Conservation (phyloP, 2,113 vertebrate species). For the Lepus europaeus region DNA sequence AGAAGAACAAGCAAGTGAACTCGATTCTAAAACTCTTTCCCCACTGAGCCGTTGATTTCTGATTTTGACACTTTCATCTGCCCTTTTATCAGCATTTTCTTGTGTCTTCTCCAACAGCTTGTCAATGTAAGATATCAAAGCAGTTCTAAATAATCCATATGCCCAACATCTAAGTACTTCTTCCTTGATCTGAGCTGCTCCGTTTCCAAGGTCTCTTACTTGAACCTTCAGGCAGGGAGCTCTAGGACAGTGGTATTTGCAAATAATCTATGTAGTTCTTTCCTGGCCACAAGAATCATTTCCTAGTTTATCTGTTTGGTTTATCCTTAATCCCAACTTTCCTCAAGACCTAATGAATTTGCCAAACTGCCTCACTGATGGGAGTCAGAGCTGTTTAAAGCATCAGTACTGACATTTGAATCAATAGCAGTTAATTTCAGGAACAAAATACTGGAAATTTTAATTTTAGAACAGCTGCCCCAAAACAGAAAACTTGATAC, state of each 20-base stretch:
- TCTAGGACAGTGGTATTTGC: neutral
- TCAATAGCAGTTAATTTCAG: slow-evolving; percentile 60
- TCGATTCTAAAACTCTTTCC: neutral
- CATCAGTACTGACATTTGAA: neutral
- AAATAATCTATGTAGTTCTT: neutral
- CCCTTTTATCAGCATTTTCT: slow-evolving; percentile 45
- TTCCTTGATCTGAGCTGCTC: neutral
- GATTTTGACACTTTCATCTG: slow-evolving; percentile 51
- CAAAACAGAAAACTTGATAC: neutral
- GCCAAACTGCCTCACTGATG: neutral
- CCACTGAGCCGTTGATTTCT: slow-evolving; percentile 9
- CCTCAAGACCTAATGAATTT: slow-evolving; percentile 38
- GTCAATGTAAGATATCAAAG: slow-evolving; percentile 67
- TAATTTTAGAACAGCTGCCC: slow-evolving; percentile 31
- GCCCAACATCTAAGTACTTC: neutral
- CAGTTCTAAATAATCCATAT: slow-evolving; percentile 58
- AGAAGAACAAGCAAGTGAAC: neutral
- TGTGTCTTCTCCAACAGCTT: neutral
- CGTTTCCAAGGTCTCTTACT: slow-evolving; percentile 15
- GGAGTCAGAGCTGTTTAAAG: slow-evolving; percentile 54
- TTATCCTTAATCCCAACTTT: slow-evolving; percentile 69
- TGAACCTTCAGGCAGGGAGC: neutral
- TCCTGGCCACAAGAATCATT: neutral
- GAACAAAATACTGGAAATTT: slow-evolving; percentile 28
- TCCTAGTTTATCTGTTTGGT: slow-evolving; percentile 18